Evolutionary conservation across 2,113 vertebrate species (phyloP).

Genomic region (Saimiri boliviensis): DNA sequence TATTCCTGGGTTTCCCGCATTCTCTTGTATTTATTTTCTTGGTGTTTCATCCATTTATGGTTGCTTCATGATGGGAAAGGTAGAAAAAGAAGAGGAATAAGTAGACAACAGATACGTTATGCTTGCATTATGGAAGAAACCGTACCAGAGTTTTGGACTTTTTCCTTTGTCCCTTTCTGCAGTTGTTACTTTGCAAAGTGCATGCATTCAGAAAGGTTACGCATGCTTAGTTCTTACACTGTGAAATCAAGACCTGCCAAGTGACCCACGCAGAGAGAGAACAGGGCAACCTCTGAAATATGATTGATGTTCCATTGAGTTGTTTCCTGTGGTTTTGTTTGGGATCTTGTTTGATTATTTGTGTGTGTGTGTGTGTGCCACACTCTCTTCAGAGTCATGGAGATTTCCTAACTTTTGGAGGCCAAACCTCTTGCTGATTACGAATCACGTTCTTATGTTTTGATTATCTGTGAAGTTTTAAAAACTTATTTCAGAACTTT

Average conservation of each 20-base stretch:
- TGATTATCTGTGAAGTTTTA: conserved; percentile 51
- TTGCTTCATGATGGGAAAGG: background rate
- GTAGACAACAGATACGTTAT: background rate
- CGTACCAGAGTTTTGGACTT: background rate
- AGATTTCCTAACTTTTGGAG: conserved; percentile 20
- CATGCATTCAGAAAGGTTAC: background rate
- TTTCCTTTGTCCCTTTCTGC: background rate
- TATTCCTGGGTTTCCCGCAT: background rate
- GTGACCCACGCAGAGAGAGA: background rate
- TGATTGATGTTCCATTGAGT: background rate
- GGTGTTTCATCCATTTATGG: background rate
- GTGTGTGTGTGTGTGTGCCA: background rate
- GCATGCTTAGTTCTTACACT: background rate
- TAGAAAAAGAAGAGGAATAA: background rate
- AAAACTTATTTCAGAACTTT: conserved; percentile 46
- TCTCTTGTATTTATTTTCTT: background rate
- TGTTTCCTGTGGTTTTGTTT: conserved; percentile 31
- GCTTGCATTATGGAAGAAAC: background rate
- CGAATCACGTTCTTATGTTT: conserved; percentile 24
- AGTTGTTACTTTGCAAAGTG: background rate
- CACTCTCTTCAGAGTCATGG: background rate
- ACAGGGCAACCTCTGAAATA: background rate
- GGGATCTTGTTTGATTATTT: background rate
- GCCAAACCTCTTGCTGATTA: conserved; percentile 38
- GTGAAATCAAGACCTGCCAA: background rate